Evolutionary conservation across 2,113 vertebrate genomes (phyloP), one percentile per base, ranked within the genome.

Genomic region (Otis tarda): DNA sequence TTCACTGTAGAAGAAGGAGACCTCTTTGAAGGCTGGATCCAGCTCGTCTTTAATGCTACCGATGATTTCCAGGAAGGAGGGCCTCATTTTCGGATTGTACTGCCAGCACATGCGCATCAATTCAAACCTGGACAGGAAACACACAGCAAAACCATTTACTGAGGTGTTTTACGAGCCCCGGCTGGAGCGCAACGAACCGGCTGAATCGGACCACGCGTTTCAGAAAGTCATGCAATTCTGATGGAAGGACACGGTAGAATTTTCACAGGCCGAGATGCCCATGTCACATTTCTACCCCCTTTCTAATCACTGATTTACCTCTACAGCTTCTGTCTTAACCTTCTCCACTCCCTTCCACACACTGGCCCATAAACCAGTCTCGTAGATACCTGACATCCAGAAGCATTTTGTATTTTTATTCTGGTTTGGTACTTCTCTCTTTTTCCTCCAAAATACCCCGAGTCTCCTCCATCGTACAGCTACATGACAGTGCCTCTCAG

Each of bases 81-180:
- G 99, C 28, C 99, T 98, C 99, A 99, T 99, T 94, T 99, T 99
- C 4, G 99, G 99, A 84, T 99, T 99, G 96, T 99, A 99, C 97
- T 99, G 99, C 99, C 99, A 99, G 98, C 99, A 99, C 99, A 99
- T 99, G 78, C 99, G 98, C 99, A 99, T 99, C 97, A 99, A 88
- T 45, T 99, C 99, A 23, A 99, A 99, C 97, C 99, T 99, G 96
- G 8, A 74, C 27, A 18, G 33, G 28, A 50, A 75, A 97, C 53
- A 91, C 81, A 88, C 37, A 49, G 20, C 33, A 68, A 5, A 61
- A 10, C 30, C 87, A 1, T 7, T 95, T 23, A 95, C 57, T 11
- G 57, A 82, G 69, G 37, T 20, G 61, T 28, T 76, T 27, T 1
- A 79, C 0, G 10, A 83, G 93, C 68, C 47, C 13, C 0, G 5